These are phyloP conservation scores for Calidris pygmaea DNA, from an alignment of 2,113 vertebrate genomes.

Conservation along the genomic window DNA sequence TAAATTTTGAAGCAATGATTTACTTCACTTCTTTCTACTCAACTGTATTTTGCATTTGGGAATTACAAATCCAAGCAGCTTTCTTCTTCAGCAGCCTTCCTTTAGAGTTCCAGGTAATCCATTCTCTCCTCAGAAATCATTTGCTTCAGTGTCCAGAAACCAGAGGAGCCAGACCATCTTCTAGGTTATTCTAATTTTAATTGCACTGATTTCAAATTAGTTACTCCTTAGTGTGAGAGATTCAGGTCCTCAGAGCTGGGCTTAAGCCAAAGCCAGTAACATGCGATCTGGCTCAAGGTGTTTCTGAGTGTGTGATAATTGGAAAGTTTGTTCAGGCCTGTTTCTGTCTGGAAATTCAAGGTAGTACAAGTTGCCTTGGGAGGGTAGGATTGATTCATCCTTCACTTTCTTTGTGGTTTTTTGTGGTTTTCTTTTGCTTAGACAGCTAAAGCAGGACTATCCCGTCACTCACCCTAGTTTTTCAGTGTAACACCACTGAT, in stretches of 20 bases:
- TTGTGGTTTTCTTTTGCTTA: neutral
- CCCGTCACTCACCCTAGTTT: neutral
- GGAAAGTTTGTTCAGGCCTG: neutral
- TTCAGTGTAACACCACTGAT: neutral
- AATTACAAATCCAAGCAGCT: neutral
- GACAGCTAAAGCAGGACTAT: neutral
- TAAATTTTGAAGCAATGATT: neutral
- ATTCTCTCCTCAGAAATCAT: neutral
- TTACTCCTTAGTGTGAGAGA: neutral
- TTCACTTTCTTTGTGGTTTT: neutral
- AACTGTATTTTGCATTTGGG: neutral
- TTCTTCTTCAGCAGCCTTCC: neutral
- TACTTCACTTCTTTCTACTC: neutral
- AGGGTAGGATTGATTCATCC: neutral
- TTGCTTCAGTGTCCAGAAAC: neutral
- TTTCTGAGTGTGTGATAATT: neutral
- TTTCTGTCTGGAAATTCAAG: neutral
- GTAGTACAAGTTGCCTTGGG: neutral
- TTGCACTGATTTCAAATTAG: neutral
- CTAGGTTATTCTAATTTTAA: neutral
- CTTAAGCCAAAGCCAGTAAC: neutral
- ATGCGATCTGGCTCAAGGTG: neutral
- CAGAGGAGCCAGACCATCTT: neutral
- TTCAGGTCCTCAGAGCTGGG: neutral
- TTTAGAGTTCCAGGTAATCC: neutral